Conservation (phyloP, 1,140 invertebrate genomes). For the Zaprionus inermis region DNA sequence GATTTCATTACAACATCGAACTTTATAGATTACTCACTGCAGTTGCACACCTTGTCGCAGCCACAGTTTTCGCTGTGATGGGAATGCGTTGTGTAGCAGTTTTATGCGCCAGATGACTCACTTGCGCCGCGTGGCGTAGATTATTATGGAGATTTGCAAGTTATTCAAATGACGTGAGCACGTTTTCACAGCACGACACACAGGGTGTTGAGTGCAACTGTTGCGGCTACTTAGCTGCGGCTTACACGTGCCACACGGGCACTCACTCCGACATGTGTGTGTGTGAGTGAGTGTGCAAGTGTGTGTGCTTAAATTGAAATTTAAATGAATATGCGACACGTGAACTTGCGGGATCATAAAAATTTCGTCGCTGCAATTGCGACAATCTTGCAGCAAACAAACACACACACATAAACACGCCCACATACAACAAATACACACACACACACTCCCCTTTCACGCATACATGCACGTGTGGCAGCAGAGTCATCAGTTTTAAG, state of each 20-base stretch:
- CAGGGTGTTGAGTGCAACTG: slow-evolving; percentile 33
- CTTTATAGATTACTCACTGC: neutral
- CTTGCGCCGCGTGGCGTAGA: neutral
- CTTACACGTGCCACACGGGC: slow-evolving; percentile 24
- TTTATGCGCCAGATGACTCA: slow-evolving; percentile 13
- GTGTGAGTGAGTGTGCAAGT: no score
- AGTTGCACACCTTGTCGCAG: neutral
- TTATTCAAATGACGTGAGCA: slow-evolving; percentile 47
- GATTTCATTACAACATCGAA: no score
- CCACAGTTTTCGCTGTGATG: no score
- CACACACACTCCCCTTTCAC: neutral
- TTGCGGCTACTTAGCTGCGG: slow-evolving; percentile 44
- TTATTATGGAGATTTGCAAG: slow-evolving; percentile 37
- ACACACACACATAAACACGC: slow-evolving; percentile 1
- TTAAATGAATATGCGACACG: slow-evolving; percentile 62
- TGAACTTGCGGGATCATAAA: slow-evolving; percentile 21
- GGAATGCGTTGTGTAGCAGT: neutral
- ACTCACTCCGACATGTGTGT: no score
- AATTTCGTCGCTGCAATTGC: slow-evolving; percentile 28
- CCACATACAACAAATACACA: slow-evolving; percentile 8
- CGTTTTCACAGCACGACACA: slow-evolving; percentile 20
- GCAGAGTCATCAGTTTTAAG: slow-evolving; percentile 45
- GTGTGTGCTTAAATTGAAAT: slow-evolving; percentile 59
- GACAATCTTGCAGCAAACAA: slow-evolving; percentile 37
- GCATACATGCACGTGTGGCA: neutral